Conservation (phyloP, 2,113 vertebrate genomes). For the Anhinga anhinga region DNA sequence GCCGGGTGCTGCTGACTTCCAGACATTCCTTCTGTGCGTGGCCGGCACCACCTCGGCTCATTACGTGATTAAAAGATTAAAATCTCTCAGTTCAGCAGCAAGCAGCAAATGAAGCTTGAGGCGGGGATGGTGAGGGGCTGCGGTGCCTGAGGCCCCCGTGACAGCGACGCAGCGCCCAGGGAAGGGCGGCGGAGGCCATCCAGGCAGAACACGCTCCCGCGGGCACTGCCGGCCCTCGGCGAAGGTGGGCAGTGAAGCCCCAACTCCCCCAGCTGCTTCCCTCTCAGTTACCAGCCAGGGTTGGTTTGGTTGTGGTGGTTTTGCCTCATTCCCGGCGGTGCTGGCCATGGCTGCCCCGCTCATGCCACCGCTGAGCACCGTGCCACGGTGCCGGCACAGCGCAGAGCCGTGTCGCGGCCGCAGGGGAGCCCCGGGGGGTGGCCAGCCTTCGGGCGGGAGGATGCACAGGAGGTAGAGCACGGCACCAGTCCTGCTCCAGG, state of each 20-base stretch:
- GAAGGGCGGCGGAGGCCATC: not conserved
- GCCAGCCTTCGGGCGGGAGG: not conserved
- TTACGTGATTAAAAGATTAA: conserved; percentile 66
- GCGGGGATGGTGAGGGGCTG: not conserved
- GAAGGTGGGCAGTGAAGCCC: not conserved
- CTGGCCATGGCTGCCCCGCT: not conserved
- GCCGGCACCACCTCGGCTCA: conserved; percentile 37
- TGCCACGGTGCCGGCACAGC: accelerated
- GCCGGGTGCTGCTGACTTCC: conserved; percentile 24
- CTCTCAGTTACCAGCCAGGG: not conserved
- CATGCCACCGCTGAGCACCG: accelerated
- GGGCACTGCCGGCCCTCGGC: accelerated
- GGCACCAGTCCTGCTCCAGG: not conserved
- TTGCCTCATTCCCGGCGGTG: not conserved
- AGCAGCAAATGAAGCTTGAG: conserved; percentile 50
- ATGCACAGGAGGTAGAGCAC: not conserved
- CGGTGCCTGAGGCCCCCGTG: not conserved
- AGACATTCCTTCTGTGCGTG: conserved; percentile 61
- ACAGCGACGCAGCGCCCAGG: accelerated
- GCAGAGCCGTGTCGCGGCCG: accelerated
- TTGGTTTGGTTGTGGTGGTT: not conserved
- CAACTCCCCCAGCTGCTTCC: not conserved
- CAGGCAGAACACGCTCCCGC: accelerated
- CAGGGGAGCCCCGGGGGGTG: accelerated
- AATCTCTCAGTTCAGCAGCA: conserved; percentile 37